Base-by-base conservation (phyloP, 2,888 invertebrate genomes). In the Meandrusa payeni region DNA sequence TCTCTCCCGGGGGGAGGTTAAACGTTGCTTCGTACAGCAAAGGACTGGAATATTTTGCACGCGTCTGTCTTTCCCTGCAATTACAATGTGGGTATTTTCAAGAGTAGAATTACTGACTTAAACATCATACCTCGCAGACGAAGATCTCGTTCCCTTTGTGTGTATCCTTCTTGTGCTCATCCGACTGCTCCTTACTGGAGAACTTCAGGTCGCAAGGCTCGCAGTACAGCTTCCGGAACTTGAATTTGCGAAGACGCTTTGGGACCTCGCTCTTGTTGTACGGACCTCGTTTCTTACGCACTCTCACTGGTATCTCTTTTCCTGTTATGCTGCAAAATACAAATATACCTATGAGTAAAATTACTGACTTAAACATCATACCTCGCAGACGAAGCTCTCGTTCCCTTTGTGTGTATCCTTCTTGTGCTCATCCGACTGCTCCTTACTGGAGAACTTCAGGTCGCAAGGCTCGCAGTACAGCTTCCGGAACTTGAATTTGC, bases 91-190 rank as follows among this genome's bases (percentile, higher is more conserved):
- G 15, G 23, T 9, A 20, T 5, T 5, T 2, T 5, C 5, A n/a
- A n/a, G n/a, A n/a, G n/a, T n/a, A n/a, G n/a, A n/a, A n/a, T n/a
- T n/a, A 22, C 6, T 3, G 4, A 19, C 2, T n/a, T 11, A 2
- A 15, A 31, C 31, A n/a, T n/a, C n/a, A 5, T 11, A 70, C 75
- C 67, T 75, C 75, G 47, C 74, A 73, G 1, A 71, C 53, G 59
- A 61, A 70, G 0, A 39, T 48, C 0, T 57, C 51, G 0, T 39
- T 49, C 0, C 64, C 57, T 4, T 57, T 59, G 19, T 74, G 76
- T 2, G 46, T 13, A 0, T 47, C 46, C n/a, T 53, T 52, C 24
- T 55, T 65, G 37, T 74, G 75, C 0, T 58, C 49, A 2, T 61
- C 57, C 0, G 56, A 59, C 17, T 64, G 54, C 10, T 53, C 41